Conservation (phyloP, 2,888 invertebrate species). For the Luperina nickerlii region DNA sequence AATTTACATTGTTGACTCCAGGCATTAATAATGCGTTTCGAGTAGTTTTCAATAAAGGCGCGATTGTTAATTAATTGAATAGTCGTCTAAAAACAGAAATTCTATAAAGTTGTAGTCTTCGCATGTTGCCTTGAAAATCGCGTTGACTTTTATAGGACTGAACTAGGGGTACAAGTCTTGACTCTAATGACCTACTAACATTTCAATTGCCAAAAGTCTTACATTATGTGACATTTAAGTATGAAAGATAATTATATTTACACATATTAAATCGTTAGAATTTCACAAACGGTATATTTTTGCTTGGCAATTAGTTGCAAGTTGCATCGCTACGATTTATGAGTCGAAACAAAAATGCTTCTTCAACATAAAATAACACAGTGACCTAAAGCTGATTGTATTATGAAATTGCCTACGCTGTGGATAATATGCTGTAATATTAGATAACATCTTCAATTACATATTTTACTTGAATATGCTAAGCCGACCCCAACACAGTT, state of each 20-base stretch:
- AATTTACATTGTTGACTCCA: slow-evolving; percentile 45
- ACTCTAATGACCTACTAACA: slow-evolving; percentile 61
- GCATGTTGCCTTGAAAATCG: slow-evolving; percentile 37
- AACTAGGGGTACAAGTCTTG: slow-evolving; percentile 19
- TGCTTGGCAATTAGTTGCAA: slow-evolving; percentile 33
- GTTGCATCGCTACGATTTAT: slow-evolving; percentile 57
- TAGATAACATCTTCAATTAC: slow-evolving; percentile 52
- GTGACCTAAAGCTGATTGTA: slow-evolving; percentile 51
- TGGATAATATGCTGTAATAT: slow-evolving; percentile 29
- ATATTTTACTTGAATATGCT: slow-evolving; percentile 16
- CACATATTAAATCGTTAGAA: slow-evolving; percentile 45
- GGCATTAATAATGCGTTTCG: slow-evolving; percentile 32
- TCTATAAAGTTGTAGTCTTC: slow-evolving; percentile 16
- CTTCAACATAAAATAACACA: slow-evolving; percentile 57
- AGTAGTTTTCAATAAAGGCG: slow-evolving; percentile 32
- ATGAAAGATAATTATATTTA: slow-evolving; percentile 53
- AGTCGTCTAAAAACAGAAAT: slow-evolving; percentile 16
- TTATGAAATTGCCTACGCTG: slow-evolving; percentile 44
- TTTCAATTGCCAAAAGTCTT: slow-evolving; percentile 62
- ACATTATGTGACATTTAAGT: slow-evolving; percentile 61
- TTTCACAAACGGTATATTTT: slow-evolving; percentile 62
- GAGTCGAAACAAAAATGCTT: slow-evolving; percentile 62
- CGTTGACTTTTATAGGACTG: slow-evolving; percentile 19
- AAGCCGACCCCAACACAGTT: background rate
- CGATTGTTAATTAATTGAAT: slow-evolving; percentile 32